Percentiles rank a stretch among this genome's conserved stretches.
Conservation (phyloP, 2,113 vertebrate species). For the Podilymbus podiceps region DNA sequence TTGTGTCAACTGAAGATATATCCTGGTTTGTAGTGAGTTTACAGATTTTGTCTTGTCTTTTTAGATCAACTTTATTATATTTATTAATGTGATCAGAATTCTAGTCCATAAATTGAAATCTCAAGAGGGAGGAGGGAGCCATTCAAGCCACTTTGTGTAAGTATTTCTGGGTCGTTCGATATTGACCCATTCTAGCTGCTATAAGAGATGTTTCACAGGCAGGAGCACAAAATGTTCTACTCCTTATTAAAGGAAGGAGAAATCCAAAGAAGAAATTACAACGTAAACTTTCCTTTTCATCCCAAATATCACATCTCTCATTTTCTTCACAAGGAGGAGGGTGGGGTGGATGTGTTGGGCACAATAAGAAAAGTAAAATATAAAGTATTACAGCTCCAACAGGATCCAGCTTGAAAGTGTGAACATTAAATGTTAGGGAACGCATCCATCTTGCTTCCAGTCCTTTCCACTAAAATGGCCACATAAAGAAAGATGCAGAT, state of each 20-base stretch:
- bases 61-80: conserved; percentile 77
- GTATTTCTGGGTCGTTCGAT: neutral
- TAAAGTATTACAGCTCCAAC: neutral
- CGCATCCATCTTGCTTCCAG: neutral
- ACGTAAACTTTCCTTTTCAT: neutral
- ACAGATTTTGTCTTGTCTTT: neutral
- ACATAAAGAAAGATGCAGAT: neutral
- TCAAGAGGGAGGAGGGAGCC: conserved; percentile 40
- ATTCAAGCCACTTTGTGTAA: conserved; percentile 70
- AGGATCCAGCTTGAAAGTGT: neutral
- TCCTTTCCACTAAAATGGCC: neutral
- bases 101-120: conserved; percentile 74
- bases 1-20: neutral
- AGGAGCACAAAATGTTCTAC: neutral
- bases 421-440: neutral
- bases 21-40: neutral
- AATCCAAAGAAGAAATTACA: neutral
- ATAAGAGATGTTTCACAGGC: neutral
- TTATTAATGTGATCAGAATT: conserved; percentile 78
- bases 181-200: neutral
- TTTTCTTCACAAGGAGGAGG: neutral
- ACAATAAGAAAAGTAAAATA: neutral
- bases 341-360: neutral
- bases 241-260: neutral
- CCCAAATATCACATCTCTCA: neutral